Percentiles rank a stretch among this genome's conserved stretches.
Evolutionary conservation across 35 echinoderm and acorn worm genomes (phyloP).

Genomic region (Ophiothrix spiculata): DNA sequence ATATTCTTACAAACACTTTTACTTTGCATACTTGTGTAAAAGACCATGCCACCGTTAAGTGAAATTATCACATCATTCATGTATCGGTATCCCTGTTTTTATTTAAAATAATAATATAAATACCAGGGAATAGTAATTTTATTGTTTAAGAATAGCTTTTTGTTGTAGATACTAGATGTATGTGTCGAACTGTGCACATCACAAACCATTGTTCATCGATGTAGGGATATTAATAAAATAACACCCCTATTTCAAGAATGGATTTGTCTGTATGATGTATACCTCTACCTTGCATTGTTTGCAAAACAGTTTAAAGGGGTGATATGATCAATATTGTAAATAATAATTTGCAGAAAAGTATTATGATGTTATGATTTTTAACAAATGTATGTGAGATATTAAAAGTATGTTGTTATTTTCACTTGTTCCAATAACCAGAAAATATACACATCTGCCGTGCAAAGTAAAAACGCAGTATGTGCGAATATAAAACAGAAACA

Average conservation of each 20-base stretch:
- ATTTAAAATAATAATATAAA: neutral
- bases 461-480: too few relatives aligned
- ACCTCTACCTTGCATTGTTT: neutral
- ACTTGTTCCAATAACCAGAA: neutral
- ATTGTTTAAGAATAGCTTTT: neutral
- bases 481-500: too few relatives aligned
- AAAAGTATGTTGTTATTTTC: neutral
- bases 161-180: neutral
- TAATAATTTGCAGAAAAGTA: neutral
- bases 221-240: neutral
- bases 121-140: neutral
- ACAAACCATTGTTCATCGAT: neutral
- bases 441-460: neutral
- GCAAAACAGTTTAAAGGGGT: neutral
- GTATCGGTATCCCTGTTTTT: neutral
- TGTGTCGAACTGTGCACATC: neutral
- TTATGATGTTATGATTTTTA: neutral
- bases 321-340: neutral
- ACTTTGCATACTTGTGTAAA: too few relatives aligned
- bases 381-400: neutral
- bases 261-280: constrained; percentile 9
- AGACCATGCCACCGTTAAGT: too few relatives aligned
- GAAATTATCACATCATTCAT: neutral
- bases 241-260: neutral
- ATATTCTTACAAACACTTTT: too few relatives aligned